Conservation (phyloP, 2,797 vertebrate genomes). For the Agapornis canus region DNA sequence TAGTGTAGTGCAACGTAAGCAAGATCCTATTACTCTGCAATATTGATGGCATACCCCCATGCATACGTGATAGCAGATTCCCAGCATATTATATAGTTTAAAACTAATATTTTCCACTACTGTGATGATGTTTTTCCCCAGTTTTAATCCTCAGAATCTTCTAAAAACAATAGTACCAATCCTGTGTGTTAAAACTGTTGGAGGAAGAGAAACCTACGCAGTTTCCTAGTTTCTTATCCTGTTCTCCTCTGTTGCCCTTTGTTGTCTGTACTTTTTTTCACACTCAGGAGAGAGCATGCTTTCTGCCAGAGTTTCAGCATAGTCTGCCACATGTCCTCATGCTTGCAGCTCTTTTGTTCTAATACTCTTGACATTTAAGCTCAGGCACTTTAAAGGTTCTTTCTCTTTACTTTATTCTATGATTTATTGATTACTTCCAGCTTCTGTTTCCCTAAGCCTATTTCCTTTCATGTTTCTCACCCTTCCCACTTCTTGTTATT, state of each 20-base stretch:
- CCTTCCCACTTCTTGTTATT: slow-evolving; percentile 40
- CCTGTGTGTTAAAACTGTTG: not conserved
- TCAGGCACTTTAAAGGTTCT: slow-evolving; percentile 63
- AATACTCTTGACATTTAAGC: slow-evolving; percentile 76
- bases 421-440: slow-evolving; percentile 73
- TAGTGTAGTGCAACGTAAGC: not conserved
- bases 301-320: slow-evolving; percentile 42
- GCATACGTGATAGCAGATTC: not conserved
- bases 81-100: not conserved
- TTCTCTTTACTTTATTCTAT: slow-evolving; percentile 68
- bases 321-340: slow-evolving; percentile 23
- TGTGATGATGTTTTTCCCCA: not conserved
- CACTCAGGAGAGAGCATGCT: not conserved
- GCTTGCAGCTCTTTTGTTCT: slow-evolving; percentile 62
- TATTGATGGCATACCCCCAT: not conserved
- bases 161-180: not conserved
- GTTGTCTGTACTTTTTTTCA: not conserved
- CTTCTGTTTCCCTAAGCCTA: slow-evolving; percentile 62
- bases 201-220: not conserved
- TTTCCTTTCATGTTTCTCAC: slow-evolving; percentile 54
- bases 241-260: not conserved
- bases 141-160: not conserved
- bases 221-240: not conserved
- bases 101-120: not conserved
- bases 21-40: not conserved